Conservation (phyloP, 2,888 invertebrate species). For the Clistopyga incitator region DNA sequence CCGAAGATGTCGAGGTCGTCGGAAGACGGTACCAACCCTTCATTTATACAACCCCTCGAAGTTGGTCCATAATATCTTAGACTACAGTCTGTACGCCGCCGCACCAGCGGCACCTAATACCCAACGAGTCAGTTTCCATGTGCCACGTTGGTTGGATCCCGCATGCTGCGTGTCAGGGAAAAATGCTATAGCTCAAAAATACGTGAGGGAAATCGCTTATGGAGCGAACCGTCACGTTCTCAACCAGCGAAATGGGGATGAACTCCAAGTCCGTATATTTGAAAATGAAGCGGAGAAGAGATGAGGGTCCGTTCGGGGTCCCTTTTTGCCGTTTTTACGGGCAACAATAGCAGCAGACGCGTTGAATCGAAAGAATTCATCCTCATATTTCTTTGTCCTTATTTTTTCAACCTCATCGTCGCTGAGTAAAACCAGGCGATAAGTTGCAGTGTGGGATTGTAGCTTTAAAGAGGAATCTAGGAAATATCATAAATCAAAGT, state of each 20-base stretch:
- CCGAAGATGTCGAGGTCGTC: not conserved
- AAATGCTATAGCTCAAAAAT: conserved; percentile 79
- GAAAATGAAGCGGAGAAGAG: conserved; percentile 1
- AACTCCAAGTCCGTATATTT: conserved; percentile 39
- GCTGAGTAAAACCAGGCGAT: not conserved
- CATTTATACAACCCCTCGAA: not conserved
- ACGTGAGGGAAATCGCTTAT: conserved; percentile 77
- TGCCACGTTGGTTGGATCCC: conserved; percentile 19
- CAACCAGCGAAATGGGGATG: conserved; percentile 39
- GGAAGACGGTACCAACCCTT: conserved; percentile 13
- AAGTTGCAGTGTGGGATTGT: not conserved
- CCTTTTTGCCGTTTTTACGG: not conserved
- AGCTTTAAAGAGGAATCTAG: not conserved
- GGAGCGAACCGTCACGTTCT: conserved; percentile 63
- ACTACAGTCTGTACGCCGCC: conserved; percentile 10
- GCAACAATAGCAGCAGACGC: not conserved
- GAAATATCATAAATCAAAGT: conserved; percentile 21
- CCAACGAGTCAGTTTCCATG: conserved; percentile 28
- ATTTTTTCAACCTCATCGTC: not conserved
- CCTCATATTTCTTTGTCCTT: conserved; percentile 7
- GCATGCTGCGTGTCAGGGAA: conserved; percentile 66
- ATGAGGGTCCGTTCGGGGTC: not conserved
- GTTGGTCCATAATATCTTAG: conserved; percentile 7
- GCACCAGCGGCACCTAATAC: not conserved
- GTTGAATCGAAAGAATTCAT: conserved; percentile 14